Evolutionary conservation across 2,888 invertebrate species (phyloP).

Genomic region (Molorchus minor): DNA sequence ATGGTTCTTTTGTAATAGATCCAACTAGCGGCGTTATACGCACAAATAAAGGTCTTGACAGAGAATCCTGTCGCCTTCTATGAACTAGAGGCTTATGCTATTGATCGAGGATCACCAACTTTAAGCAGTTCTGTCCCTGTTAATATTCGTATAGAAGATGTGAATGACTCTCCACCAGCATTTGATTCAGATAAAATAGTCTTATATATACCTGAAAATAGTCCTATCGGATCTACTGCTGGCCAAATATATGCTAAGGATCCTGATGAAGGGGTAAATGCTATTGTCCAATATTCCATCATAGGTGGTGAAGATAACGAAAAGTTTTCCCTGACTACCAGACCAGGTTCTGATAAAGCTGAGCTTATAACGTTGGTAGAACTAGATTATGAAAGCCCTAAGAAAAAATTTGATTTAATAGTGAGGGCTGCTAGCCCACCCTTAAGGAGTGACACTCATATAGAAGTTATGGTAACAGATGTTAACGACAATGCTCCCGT

Average conservation of each 20-base stretch:
- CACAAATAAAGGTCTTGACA: constrained; percentile 88
- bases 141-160: constrained; percentile 84
- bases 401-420: constrained; percentile 88
- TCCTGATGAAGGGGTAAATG: constrained; percentile 92
- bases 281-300: constrained; percentile 92
- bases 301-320: constrained; percentile 92
- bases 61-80: constrained; percentile 90
- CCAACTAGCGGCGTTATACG: constrained; percentile 91
- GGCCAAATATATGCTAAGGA: constrained; percentile 91
- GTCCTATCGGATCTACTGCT: constrained; percentile 94
- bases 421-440: constrained; percentile 92
- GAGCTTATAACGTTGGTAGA: constrained; percentile 90
- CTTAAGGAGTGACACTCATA: constrained; percentile 85
- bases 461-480: constrained; percentile 90
- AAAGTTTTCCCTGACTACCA: constrained; percentile 82
- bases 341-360: constrained; percentile 85
- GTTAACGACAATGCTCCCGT: constrained; percentile 95
- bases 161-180: constrained; percentile 90
- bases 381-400: constrained; percentile 94
- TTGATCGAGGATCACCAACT: constrained; percentile 82
- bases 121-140: constrained; percentile 70
- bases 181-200: constrained; percentile 89
- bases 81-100: constrained; percentile 84
- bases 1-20: constrained; percentile 92
- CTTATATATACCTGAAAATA: constrained; percentile 92